phyloP scores from a whole-genome alignment of 2,797 vertebrate genomes.

The Odontamblyopus lacepedii region DNA sequence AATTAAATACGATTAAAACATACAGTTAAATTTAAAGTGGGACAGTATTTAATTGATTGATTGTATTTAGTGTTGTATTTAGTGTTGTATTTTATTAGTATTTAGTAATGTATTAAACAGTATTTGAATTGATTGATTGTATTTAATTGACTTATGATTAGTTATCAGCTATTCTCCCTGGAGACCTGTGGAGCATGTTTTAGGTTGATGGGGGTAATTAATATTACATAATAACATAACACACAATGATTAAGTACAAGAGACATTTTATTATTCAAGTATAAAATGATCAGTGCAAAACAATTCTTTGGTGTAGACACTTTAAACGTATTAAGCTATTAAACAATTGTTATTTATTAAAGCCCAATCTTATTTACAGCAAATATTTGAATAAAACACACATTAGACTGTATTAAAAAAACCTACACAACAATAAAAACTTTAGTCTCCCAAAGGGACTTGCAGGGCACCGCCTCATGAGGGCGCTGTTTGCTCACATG shows the following conservation, averaged over 20 bases:
- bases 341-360: background rate
- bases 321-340: background rate
- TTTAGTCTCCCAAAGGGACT: background rate
- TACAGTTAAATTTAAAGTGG: too few species aligned
- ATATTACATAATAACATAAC: background rate
- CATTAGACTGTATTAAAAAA: background rate
- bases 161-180: too few species aligned
- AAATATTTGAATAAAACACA: background rate
- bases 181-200: too few species aligned
- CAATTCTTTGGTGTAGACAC: background rate
- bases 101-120: too few species aligned
- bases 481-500: slow-evolving; percentile 19
- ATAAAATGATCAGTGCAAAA: background rate
- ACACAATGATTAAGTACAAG: background rate
- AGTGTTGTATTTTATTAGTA: too few species aligned
- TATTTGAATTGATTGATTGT: too few species aligned
- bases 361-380: background rate
- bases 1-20: too few species aligned
- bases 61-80: too few species aligned
- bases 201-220: background rate
- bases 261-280: background rate
- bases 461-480: slow-evolving; percentile 8
- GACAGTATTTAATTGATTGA: too few species aligned
- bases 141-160: too few species aligned
- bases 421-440: too few species aligned